phyloP scores from a whole-genome alignment of 2,113 vertebrate genomes.

The Clarias macrocephalus region DNA sequence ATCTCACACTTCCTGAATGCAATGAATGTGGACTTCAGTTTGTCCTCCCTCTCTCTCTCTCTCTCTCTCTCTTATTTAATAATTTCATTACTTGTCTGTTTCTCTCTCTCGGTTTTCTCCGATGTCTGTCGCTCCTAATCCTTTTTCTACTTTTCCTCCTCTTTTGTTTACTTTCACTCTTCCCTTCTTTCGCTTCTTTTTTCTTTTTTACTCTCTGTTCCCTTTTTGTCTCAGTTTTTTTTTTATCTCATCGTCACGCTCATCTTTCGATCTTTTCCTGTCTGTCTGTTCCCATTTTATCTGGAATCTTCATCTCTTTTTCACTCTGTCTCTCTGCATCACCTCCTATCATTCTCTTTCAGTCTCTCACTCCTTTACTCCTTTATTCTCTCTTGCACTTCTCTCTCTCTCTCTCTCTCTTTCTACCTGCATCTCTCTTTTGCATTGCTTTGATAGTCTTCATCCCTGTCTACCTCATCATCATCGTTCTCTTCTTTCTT shows the following conservation, averaged over 20 bases:
- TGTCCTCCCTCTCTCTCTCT: background rate
- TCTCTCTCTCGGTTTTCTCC: background rate
- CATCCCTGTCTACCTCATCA: background rate
- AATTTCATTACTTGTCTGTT: background rate
- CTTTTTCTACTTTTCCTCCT: background rate
- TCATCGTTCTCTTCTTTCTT: background rate
- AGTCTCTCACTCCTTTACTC: background rate
- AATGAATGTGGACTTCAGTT: background rate
- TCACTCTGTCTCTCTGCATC: background rate
- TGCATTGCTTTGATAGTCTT: background rate
- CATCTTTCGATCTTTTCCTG: background rate
- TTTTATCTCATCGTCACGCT: background rate
- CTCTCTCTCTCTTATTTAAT: background rate
- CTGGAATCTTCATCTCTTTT: background rate
- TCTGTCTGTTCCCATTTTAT: background rate
- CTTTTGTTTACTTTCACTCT: background rate
- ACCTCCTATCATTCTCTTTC: background rate
- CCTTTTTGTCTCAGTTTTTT: background rate
- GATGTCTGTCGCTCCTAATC: background rate
- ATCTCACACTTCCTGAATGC: slow-evolving; percentile 19
- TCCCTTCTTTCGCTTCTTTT: background rate
- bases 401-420: background rate
- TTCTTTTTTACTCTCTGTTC: background rate
- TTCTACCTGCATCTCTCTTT: background rate
- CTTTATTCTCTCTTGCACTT: background rate